Evolutionary conservation across 1,140 invertebrate genomes (phyloP), one percentile per base, ranked within the genome.

Genomic region (Babylonia areolata): DNA sequence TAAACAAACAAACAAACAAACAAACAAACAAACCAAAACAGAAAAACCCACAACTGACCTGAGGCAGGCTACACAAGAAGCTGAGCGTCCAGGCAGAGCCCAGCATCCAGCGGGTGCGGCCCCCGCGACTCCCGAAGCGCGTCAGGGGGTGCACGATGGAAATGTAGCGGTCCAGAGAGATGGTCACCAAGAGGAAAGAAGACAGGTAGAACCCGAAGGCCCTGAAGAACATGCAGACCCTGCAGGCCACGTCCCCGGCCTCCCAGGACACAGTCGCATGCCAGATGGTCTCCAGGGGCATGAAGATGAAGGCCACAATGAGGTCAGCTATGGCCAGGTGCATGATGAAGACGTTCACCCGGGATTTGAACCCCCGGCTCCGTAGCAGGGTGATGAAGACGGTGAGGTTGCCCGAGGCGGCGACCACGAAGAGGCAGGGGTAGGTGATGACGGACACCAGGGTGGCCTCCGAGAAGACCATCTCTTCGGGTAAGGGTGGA

Each of bases 151-250:
- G 96, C 37, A 97, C 93, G 51, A 97, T 96, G 0, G 97, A 97
- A 90, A 97, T 97, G 91, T 96, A 97, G 54, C 96, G 95, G 94
- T 98, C 97, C 69, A 97, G 91, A 15, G 96, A 97, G 58, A 98
- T 96, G 90, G 97, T 97, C 9, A 97, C 96, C 28, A 98, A 94
- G 0, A 97, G 96, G 91, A 97, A 97, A 31, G 96, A 97, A 1
- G 96, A 97, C 1, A 97, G 94, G 91, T 97, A 97, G n/a, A 97
- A 96, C 28, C 97, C 97, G 89, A 97, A 97, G 0, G 97, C 96
- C 73, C 97, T 94, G 82, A 97, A 94, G 90, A 97, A 97, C 85
- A 96, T 95, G 42, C 97, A 95, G 35, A 96, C 91, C 91, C 97
- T 96, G 92, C 97, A 98, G 9, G 96, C 95, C 2, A 95, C 88